phyloP scores from a whole-genome alignment of 53 echinoderm and acorn worm genomes.

The Hippasteria phrygiana region DNA sequence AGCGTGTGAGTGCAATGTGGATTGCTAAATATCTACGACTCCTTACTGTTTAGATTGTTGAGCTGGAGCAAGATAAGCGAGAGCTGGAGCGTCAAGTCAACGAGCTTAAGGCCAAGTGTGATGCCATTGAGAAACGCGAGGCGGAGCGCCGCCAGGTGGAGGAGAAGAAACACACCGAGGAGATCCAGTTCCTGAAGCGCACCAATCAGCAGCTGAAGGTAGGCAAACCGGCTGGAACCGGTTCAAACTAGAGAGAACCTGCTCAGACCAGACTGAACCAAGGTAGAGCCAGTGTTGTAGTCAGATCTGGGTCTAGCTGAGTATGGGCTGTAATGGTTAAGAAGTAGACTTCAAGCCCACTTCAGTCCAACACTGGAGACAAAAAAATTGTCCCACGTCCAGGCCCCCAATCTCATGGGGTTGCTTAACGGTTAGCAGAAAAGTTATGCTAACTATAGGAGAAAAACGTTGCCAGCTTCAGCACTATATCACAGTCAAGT shows the following conservation, averaged over 20 bases:
- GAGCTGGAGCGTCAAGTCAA: slow-evolving; percentile 98
- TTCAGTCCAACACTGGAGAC: no score
- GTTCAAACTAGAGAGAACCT: neutral
- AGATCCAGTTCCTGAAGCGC: slow-evolving; percentile 98
- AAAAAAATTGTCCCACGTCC: no score
- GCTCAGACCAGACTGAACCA: neutral
- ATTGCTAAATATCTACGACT: neutral
- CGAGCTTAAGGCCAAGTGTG: slow-evolving; percentile 97
- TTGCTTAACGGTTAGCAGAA: no score
- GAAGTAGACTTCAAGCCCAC: no score
- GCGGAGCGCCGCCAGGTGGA: slow-evolving; percentile 96
- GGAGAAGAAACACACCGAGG: slow-evolving; percentile 99
- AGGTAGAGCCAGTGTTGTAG: no score
- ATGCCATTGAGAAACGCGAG: slow-evolving; percentile 98
- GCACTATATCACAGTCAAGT: no score
- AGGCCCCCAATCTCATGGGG: no score
- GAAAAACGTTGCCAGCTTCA: no score
- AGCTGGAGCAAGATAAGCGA: slow-evolving; percentile 91
- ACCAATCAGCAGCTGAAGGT: slow-evolving; percentile 99
- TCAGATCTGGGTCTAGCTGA: no score
- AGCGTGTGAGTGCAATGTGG: neutral
- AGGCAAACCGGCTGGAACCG: slow-evolving; percentile 8
- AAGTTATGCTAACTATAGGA: no score
- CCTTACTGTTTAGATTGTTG: slow-evolving; percentile 73
- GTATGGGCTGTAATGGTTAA: no score